Percentiles rank a stretch among this genome's conserved stretches.
Conservation (phyloP, 2,888 invertebrate species). For the Sinelater perroti region DNA sequence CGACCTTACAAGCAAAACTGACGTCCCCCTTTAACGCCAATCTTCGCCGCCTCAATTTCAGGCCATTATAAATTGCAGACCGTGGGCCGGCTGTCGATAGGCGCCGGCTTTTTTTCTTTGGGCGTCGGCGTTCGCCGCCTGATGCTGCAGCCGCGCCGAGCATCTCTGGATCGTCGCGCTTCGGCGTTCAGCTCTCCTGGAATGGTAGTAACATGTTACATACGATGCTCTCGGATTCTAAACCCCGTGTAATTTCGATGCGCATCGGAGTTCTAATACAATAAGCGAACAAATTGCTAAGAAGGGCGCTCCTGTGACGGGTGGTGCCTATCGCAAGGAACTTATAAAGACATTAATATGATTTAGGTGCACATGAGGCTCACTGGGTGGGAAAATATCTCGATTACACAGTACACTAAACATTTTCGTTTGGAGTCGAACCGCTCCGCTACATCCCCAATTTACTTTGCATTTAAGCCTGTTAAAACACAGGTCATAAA, state of each 20-base stretch:
- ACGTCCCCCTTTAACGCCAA: background rate
- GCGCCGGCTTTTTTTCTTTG: too few species aligned
- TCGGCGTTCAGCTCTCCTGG: too few species aligned
- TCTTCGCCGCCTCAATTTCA: slow-evolving; percentile 3
- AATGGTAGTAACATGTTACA: background rate
- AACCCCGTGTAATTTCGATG: slow-evolving; percentile 20
- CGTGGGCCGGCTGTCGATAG: too few species aligned
- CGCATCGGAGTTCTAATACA: slow-evolving; percentile 14
- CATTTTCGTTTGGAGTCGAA: slow-evolving; percentile 16
- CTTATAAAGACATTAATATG: slow-evolving; percentile 37
- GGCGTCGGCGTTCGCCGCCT: too few species aligned
- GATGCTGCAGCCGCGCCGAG: too few species aligned
- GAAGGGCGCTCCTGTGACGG: slow-evolving; percentile 15
- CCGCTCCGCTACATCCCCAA: slow-evolving; percentile 11
- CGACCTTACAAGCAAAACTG: slow-evolving; percentile 7
- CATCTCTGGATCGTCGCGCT: too few species aligned
- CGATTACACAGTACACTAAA: slow-evolving; percentile 38
- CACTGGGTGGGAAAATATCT: slow-evolving; percentile 33
- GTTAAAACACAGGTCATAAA: too few species aligned
- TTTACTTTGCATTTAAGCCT: too few species aligned
- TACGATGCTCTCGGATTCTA: slow-evolving; percentile 12
- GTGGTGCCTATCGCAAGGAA: slow-evolving; percentile 21
- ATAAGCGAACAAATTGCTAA: slow-evolving; percentile 18
- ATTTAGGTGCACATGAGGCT: slow-evolving; percentile 30
- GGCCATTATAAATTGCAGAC: background rate